These are phyloP conservation scores for Tokudaia tokunoshimensis DNA, from an alignment of 2,797 vertebrate species.

Conservation along the genomic window DNA sequence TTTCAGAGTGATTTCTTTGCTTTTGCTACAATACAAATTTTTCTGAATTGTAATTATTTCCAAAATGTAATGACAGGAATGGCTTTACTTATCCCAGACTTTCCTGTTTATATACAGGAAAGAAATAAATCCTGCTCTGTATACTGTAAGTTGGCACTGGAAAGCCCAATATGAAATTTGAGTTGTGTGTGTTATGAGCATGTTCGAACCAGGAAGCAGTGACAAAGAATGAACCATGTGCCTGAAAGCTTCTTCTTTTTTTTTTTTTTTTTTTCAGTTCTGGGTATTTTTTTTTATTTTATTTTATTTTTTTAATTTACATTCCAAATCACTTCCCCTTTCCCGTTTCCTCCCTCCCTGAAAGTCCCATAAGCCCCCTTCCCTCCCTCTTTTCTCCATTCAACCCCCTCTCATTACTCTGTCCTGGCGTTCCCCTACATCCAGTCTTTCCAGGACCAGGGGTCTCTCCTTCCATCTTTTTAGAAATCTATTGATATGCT, in stretches of 20 bases:
- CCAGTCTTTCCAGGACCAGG: no score
- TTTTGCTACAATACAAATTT: neutral
- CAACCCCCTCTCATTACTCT: no score
- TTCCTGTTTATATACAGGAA: neutral
- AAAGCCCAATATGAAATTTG: neutral
- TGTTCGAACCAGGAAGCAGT: neutral
- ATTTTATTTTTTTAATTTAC: no score
- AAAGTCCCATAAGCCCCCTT: no score
- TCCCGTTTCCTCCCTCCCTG: no score
- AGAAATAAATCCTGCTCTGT: neutral
- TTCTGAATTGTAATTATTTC: neutral
- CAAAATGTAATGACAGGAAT: neutral
- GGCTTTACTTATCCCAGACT: neutral
- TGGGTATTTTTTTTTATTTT: no score
- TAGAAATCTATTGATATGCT: no score
- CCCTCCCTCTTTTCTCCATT: no score
- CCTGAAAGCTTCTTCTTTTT: neutral
- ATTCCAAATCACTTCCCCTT: no score
- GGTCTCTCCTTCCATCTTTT: no score
- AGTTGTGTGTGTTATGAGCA: neutral
- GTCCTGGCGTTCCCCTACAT: no score
- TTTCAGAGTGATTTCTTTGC: conserved; percentile 33
- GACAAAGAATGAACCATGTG: neutral
- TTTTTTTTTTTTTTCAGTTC: no score
- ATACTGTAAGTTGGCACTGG: neutral